Evolutionary conservation across 92 coral and sea anemone genomes (phyloP).

Genomic region (Epizoanthus rinbou): DNA sequence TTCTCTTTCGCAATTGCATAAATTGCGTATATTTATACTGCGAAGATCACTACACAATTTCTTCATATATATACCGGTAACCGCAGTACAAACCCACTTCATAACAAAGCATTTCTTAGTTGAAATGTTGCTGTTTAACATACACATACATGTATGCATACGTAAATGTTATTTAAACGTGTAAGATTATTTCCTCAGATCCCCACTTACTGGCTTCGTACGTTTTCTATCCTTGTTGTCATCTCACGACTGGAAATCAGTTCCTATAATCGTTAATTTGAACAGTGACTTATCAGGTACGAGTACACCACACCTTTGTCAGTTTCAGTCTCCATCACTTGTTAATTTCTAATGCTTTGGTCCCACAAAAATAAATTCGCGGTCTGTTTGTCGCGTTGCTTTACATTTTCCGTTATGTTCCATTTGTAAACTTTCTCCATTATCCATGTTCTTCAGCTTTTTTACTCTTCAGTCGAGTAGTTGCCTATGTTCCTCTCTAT

Average conservation of each 20-base stretch:
- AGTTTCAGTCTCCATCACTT: neutral
- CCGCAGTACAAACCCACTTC: too few species aligned
- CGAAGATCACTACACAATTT: too few species aligned
- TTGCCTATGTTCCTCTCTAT: too few species aligned
- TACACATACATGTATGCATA: too few species aligned
- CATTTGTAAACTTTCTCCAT: neutral
- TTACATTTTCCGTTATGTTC: neutral
- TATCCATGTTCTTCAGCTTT: neutral
- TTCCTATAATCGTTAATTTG: constrained; percentile 79
- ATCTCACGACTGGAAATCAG: constrained; percentile 84
- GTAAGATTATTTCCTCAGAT: constrained; percentile 43
- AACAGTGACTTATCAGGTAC: constrained; percentile 86
- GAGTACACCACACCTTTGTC: neutral
- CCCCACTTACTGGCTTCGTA: constrained; percentile 80
- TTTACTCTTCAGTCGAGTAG: too few species aligned
- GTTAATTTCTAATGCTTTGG: neutral
- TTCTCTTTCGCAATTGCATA: too few species aligned
- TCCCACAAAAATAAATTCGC: too few species aligned
- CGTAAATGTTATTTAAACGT: too few species aligned
- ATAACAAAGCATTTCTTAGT: neutral
- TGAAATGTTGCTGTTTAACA: neutral
- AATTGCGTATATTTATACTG: too few species aligned
- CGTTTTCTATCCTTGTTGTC: constrained; percentile 84
- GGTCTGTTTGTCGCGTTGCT: neutral
- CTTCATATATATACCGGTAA: too few species aligned